These are phyloP conservation scores for Setophaga petechia DNA, from an alignment of 2,113 vertebrate species.

Conservation along the genomic window DNA sequence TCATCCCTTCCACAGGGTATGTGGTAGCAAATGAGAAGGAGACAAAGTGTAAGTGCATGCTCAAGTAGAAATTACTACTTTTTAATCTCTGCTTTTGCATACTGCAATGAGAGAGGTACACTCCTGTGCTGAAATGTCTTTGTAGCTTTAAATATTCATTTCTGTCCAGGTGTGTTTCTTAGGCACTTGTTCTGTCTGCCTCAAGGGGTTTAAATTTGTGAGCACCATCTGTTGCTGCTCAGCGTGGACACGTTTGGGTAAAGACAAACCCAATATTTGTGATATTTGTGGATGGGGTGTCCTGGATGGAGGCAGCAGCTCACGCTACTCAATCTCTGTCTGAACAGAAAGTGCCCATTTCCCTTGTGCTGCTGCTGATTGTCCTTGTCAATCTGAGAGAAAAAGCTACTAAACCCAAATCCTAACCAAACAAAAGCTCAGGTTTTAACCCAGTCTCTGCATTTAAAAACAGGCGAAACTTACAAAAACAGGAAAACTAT, in stretches of 20 bases:
- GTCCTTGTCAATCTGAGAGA: neutral
- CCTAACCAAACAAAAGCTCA: neutral
- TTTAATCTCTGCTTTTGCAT: conserved; percentile 40
- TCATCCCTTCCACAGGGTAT: neutral
- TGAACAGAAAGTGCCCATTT: neutral
- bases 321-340: neutral
- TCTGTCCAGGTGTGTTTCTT: conserved; percentile 49
- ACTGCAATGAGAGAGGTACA: neutral
- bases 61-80: conserved; percentile 30
- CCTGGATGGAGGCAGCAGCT: neutral
- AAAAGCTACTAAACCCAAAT: neutral
- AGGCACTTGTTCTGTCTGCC: conserved; percentile 12
- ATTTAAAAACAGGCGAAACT: neutral
- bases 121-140: neutral
- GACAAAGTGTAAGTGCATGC: conserved; percentile 9
- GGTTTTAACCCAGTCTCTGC: neutral
- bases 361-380: neutral
- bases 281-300: neutral
- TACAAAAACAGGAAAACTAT: neutral
- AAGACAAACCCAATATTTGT: neutral
- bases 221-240: conserved; percentile 33
- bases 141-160: conserved; percentile 40
- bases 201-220: conserved; percentile 11
- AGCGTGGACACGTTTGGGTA: neutral
- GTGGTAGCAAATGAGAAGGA: conserved; percentile 3